Percentiles rank a stretch among this genome's conserved stretches.
These are phyloP conservation scores for Struthio camelus DNA, from an alignment of 2,113 vertebrate genomes.

Conservation along the genomic window DNA sequence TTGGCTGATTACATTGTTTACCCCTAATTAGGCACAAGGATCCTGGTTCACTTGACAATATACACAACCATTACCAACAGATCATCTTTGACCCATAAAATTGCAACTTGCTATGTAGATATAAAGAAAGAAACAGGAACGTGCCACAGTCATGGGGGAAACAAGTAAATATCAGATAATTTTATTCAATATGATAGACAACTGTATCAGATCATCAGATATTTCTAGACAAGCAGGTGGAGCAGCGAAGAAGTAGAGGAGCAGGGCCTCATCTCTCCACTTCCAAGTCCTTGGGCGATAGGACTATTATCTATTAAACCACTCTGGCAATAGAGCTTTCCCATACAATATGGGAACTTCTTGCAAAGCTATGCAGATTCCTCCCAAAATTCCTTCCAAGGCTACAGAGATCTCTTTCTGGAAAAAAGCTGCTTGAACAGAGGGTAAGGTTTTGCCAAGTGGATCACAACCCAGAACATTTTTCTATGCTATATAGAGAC, in stretches of 20 bases:
- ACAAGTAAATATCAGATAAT: neutral
- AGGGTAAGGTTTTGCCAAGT: slow-evolving; percentile 62
- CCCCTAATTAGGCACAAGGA: neutral
- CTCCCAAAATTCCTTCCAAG: slow-evolving; percentile 4
- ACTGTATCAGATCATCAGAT: neutral
- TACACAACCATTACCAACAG: neutral
- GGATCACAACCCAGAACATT: slow-evolving; percentile 64
- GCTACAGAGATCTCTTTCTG: slow-evolving; percentile 50
- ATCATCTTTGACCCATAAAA: neutral
- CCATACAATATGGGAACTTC: neutral
- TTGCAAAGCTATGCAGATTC: slow-evolving; percentile 33
- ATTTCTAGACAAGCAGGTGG: neutral
- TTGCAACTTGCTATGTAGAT: neutral
- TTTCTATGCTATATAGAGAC: slow-evolving; percentile 46
- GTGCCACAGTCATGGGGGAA: neutral
- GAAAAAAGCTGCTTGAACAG: slow-evolving; percentile 50
- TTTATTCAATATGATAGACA: neutral
- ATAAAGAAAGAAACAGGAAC: neutral
- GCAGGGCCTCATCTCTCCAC: neutral
- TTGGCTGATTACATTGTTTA: neutral
- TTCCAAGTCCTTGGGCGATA: neutral
- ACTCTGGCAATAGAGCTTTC: neutral
- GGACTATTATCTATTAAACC: neutral
- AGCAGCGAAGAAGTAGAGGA: neutral
- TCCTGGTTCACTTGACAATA: neutral